Conservation (phyloP, 2,888 invertebrate genomes). For the Hirtodrosophila cameraria region DNA sequence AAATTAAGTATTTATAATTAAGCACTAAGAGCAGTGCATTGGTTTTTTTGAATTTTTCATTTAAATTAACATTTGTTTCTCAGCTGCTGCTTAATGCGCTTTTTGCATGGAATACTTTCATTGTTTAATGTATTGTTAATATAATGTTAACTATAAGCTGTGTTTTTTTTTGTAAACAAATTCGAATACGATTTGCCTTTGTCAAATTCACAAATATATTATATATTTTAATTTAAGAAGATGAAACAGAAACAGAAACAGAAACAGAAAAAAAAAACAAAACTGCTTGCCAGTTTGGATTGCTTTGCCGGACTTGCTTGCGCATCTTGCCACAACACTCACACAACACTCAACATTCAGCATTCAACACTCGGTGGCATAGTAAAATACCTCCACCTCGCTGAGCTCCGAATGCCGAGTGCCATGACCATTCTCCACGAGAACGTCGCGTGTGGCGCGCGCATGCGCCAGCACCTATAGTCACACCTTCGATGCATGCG, state of each 20-base stretch:
- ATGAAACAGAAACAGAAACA: no score
- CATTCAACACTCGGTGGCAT: slow-evolving; percentile 78
- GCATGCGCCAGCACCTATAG: slow-evolving; percentile 83
- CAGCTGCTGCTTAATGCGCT: slow-evolving; percentile 7
- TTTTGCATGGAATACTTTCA: slow-evolving; percentile 47
- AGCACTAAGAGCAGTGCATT: slow-evolving; percentile 29
- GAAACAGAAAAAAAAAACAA: slow-evolving; percentile 24
- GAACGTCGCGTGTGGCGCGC: slow-evolving; percentile 71
- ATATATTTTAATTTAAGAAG: slow-evolving; percentile 3
- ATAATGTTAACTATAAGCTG: slow-evolving; percentile 31
- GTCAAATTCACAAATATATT: slow-evolving; percentile 31
- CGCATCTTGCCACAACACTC: no score
- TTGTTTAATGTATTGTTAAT: slow-evolving; percentile 22
- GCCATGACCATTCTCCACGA: slow-evolving; percentile 44
- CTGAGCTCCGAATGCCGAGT: slow-evolving; percentile 42
- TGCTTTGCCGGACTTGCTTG: slow-evolving; percentile 43
- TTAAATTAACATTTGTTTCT: background rate
- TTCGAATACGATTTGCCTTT: slow-evolving; percentile 2
- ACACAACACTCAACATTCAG: slow-evolving; percentile 8
- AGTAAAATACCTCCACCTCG: slow-evolving; percentile 80
- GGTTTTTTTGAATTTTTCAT: background rate
- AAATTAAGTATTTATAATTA: slow-evolving; percentile 15
- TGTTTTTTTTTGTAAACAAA: background rate
- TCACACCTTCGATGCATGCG: slow-evolving; percentile 84
- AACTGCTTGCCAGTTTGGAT: slow-evolving; percentile 39